Evolutionary conservation across 2,113 vertebrate genomes (phyloP), one percentile per base, ranked within the genome.

Genomic region (Phaetusa simplex): DNA sequence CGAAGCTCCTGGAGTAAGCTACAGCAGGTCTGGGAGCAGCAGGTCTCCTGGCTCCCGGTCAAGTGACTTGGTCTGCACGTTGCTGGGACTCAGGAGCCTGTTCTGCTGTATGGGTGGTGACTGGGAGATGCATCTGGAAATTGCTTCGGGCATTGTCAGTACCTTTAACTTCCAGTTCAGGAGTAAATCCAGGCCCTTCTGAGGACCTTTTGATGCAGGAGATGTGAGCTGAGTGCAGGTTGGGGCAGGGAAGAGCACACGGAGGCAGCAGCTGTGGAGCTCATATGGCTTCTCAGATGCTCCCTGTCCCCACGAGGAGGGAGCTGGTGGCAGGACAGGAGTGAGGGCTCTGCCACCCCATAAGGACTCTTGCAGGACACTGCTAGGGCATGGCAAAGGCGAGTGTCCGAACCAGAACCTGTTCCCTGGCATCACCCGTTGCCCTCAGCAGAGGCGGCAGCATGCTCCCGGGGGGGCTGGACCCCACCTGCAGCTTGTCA

Each of bases 401-500:
- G 8, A 40, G 8, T 36, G 36, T 43, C 36, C 8, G 18, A 84
- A 67, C 14, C 18, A 67, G 66, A 15, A 61, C 66, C 65, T 42
- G 29, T 30, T 88, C 45, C 24, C 30, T 36, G 52, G 19, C 17
- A 59, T 59, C 17, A 16, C 27, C 8, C 8, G 1, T 61, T 55
- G 29, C 32, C 14, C 7, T 74, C 32, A 47, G 13, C 47, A 42
- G 30, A 12, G n/a, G n/a, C 36, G 34, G 49, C 19, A 56, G 42
- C 40, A 30, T 1, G 0, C 2, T 50, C 22, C 36, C 1, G 14
- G 49, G 18, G 38, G 42, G 12, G 29, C 36, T 29, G 50, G 56
- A 62, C 8, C 50, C 50, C 43, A 56, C 55, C 64, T 47, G 50
- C 15, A 42, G 45, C 43, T 81, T 24, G 21, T 77, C 43, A 32